These are phyloP conservation scores for Cossypha polioptera DNA, from an alignment of 2,797 vertebrate genomes.

Conservation along the genomic window DNA sequence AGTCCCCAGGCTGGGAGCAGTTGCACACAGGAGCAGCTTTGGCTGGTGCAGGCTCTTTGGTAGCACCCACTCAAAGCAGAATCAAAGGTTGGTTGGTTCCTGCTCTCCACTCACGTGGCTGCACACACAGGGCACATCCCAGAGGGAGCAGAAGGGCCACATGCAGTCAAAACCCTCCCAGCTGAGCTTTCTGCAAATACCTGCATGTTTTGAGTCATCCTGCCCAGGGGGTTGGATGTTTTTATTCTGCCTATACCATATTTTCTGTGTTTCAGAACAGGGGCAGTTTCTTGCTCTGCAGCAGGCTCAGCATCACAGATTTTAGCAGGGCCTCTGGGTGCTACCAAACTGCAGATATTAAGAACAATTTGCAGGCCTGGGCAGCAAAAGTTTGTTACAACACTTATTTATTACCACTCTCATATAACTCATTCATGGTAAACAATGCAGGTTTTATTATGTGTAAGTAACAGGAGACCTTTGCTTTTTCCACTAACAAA, in stretches of 20 bases:
- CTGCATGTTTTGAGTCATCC: background rate
- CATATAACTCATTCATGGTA: constrained; percentile 34
- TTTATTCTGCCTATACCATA: background rate
- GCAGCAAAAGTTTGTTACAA: constrained; percentile 51
- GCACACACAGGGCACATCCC: background rate
- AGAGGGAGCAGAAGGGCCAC: background rate
- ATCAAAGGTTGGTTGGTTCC: background rate
- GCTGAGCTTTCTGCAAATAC: background rate
- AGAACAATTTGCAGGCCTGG: constrained; percentile 28
- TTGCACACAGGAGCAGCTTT: background rate
- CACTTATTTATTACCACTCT: constrained; percentile 63
- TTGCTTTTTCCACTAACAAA: constrained; percentile 57
- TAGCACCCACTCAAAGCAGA: rapidly evolving
- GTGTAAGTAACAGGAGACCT: constrained; percentile 50
- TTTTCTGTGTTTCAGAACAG: background rate
- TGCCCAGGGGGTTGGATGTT: background rate
- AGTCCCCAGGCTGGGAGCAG: background rate
- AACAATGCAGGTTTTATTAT: constrained; percentile 51
- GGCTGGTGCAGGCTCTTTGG: background rate
- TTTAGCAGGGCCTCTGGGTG: constrained; percentile 20
- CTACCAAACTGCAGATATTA: constrained; percentile 47
- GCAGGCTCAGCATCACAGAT: background rate
- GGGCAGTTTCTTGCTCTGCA: background rate
- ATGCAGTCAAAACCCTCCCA: background rate
- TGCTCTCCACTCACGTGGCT: background rate